Evolutionary conservation across 2,888 invertebrate species (phyloP).

Genomic region (Notodonta ziczac): DNA sequence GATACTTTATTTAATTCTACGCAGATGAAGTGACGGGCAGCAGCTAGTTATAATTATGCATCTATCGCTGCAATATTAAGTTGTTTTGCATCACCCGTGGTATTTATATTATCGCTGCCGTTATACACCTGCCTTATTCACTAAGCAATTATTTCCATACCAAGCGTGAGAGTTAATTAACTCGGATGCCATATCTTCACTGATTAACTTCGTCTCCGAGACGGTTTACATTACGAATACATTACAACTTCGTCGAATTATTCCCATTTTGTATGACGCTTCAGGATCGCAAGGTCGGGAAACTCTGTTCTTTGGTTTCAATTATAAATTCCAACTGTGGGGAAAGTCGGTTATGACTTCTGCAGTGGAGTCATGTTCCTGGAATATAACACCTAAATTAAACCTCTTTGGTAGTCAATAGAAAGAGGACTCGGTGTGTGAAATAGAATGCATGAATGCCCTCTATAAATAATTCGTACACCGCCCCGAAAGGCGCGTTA

Average conservation of each 20-base stretch:
- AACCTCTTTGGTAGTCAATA: background rate
- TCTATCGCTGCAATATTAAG: too few species aligned
- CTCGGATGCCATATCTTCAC: constrained; percentile 60
- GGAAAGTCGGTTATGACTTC: background rate
- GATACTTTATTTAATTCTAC: too few species aligned
- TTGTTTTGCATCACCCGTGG: too few species aligned
- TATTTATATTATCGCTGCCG: background rate
- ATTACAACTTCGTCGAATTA: constrained; percentile 42
- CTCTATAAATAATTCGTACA: too few species aligned
- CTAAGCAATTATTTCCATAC: constrained; percentile 58
- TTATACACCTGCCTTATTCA: constrained; percentile 21
- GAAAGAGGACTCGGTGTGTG: background rate
- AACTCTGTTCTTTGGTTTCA: constrained; percentile 15
- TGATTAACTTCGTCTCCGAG: constrained; percentile 58
- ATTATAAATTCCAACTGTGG: constrained; percentile 11
- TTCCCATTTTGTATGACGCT: constrained; percentile 30
- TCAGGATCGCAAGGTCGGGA: constrained; percentile 8
- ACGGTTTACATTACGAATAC: constrained; percentile 46
- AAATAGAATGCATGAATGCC: too few species aligned
- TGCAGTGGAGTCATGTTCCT: background rate
- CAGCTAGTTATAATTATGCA: too few species aligned
- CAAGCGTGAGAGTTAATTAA: constrained; percentile 62
- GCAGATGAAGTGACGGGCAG: too few species aligned
- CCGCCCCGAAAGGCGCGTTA: too few species aligned
- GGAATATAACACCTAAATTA: background rate